Evolutionary conservation across 2,797 vertebrate genomes (phyloP), one percentile per base, ranked within the genome.

Genomic region (Loriculus beryllinus): DNA sequence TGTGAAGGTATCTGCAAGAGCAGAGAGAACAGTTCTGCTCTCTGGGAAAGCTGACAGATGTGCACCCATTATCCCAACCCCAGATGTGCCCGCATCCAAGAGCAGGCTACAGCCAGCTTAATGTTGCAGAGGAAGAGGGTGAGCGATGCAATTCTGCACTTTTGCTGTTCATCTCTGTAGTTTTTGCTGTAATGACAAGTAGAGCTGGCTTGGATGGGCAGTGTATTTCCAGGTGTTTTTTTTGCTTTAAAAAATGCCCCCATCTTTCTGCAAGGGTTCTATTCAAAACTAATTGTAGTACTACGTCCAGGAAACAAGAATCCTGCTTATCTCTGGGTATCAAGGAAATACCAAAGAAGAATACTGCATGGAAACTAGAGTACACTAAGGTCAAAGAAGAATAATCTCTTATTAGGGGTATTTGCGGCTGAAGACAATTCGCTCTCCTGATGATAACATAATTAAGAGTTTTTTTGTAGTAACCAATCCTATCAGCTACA

Each of bases 381-480:
- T 29, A 86, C 4, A 13, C 65, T 65, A 39, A 71, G 43, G 33
- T 70, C 81, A 68, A 92, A 78, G 52, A 21, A 86, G 47, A 81
- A 52, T 56, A 56, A 88, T 78, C 59, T 89, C 35, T 80, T 79
- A 65, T 87, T 39, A 48, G 59, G 14, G 19, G 6, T 39, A 59
- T 79, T 79, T 88, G 45, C 35, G 40, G 54, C 51, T 75, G 45
- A 70, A 81, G 67, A 40, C 52, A 90, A 90, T 35, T 51, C 57
- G 42, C 16, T 86, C 42, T 93, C 67, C 43, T 83, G 80, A 39
- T 48, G 43, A 45, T 64, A 57, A 39, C 40, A 14, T 22, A 86
- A 71, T 83, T 68, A 90, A 57, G 39, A 91, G 39, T 37, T 93
- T 93, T 93, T 79, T 63, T 45, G 21, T n/a, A 31, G 68, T 63